Evolutionary conservation across 2,113 vertebrate genomes (phyloP).

Genomic region (Felis chaus): DNA sequence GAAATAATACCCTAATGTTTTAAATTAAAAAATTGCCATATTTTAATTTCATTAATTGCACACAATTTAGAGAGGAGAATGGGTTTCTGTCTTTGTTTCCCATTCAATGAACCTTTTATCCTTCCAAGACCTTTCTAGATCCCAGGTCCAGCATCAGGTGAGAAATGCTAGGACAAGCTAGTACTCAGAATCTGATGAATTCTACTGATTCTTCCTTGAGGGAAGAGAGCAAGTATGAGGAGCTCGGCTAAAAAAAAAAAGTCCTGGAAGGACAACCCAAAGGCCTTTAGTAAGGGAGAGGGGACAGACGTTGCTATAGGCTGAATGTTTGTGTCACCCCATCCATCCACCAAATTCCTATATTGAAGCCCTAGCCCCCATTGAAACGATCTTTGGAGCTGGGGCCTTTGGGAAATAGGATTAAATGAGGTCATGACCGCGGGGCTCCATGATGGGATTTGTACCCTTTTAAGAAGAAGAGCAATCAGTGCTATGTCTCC

Average conservation of each 20-base stretch:
- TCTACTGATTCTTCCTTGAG: neutral
- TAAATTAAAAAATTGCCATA: neutral
- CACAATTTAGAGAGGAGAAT: neutral
- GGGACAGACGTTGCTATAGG: neutral
- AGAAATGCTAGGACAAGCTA: neutral
- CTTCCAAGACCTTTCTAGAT: neutral
- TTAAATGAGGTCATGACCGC: neutral
- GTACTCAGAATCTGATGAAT: neutral
- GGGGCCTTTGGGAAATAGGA: neutral
- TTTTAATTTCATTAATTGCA: neutral
- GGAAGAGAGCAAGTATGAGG: neutral
- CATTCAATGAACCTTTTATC: neutral
- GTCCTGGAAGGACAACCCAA: neutral
- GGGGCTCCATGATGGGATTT: neutral
- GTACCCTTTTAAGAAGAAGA: neutral
- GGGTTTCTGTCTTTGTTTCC: neutral
- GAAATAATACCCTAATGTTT: neutral
- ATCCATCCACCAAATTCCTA: neutral
- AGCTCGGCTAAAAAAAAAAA: neutral
- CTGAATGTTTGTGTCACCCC: neutral
- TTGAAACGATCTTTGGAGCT: neutral
- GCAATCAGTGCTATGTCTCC: neutral
- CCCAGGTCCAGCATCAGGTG: neutral
- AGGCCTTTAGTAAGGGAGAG: neutral
- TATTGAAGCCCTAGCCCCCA: neutral